Base-by-base conservation (phyloP, 2,888 invertebrate species). In the Phragmatobia fuliginosa region DNA sequence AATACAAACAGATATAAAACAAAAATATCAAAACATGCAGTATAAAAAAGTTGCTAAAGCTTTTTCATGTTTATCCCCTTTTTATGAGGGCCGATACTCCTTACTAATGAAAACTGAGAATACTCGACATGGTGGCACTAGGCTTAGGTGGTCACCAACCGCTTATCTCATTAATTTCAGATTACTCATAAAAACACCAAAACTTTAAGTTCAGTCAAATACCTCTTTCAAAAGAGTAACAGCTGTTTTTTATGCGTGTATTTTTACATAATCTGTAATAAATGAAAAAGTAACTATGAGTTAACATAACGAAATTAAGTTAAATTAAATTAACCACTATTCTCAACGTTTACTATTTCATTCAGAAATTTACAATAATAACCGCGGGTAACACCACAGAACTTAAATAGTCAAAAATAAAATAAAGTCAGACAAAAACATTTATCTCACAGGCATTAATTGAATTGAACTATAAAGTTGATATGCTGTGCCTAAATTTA, bases 41-140 rank as follows among this genome's bases (percentile, higher is more conserved):
- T 56, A 56, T 28, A 56, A 56, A 56, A 56, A 49, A 56, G 28
- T 56, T 56, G 28, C 6, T 28, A 56, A 56, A 56, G 56, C 56
- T 56, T 28, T 56, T 56, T 56, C 28, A 28, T 28, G 56, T 56
- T 56, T 56, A 56, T 56, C 28, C 16, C 28, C 56, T 28, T 56
- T 56, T 56, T 56, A 56, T 56, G 56, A 56, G 25, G 16, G 56
- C 56, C 28, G 56, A 56, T 28, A 56, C 28, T 56, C 56, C 28
- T 56, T 7, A 28, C 28, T 56, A 56, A 56, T 56, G 56, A 56
- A 56, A 56, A 56, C 56, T 14, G 52, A 52, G 52, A 28, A 52
- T 11, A 28, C 56, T 56, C 28, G 14, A 25, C 56, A 28, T 28
- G 56, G 56, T 56, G 25, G 28, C 56, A 56, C 14, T 56, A 28